Evolutionary conservation across 2,888 invertebrate genomes (phyloP).

Genomic region (Myopa tessellatipennis): DNA sequence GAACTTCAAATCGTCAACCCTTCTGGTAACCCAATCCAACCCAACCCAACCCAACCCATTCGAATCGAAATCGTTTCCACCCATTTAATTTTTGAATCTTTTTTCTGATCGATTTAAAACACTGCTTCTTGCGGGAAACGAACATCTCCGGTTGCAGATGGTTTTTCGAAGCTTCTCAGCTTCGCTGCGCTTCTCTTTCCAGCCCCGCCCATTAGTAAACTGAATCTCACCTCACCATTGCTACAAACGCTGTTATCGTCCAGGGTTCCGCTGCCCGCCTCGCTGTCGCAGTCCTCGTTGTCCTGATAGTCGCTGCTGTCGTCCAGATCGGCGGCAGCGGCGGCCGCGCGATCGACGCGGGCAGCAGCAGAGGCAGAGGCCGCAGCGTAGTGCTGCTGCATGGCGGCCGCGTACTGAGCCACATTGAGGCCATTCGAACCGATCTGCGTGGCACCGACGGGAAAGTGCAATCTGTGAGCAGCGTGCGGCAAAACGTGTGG

Average conservation of each 20-base stretch:
- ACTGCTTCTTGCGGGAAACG: too few relatives aligned
- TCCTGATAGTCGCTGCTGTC: conserved; percentile 65
- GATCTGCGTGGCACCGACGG: conserved; percentile 57
- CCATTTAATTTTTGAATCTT: too few relatives aligned
- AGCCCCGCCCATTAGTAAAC: conserved; percentile 52
- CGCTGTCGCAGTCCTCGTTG: conserved; percentile 64
- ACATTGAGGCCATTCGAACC: conserved; percentile 61
- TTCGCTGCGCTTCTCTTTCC: conserved; percentile 14
- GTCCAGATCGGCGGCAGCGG: conserved; percentile 57
- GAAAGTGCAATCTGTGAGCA: conserved; percentile 60
- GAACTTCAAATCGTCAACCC: too few relatives aligned
- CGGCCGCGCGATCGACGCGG: conserved; percentile 55
- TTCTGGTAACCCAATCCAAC: too few relatives aligned
- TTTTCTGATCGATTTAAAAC: too few relatives aligned
- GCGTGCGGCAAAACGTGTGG: conserved; percentile 30
- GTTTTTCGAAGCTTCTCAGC: too few relatives aligned
- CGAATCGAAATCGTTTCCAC: too few relatives aligned
- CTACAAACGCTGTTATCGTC: conserved; percentile 67
- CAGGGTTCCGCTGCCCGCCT: conserved; percentile 59
- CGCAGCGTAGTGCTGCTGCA: conserved; percentile 63
- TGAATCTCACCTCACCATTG: conserved; percentile 67
- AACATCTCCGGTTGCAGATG: too few relatives aligned
- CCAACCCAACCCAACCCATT: too few relatives aligned
- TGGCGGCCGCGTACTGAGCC: conserved; percentile 63
- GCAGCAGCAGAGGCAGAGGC: conserved; percentile 61